Percentiles rank a stretch among this genome's conserved stretches.
phyloP scores from a whole-genome alignment of 2,113 vertebrate genomes.

The Hepsetus odoe region DNA sequence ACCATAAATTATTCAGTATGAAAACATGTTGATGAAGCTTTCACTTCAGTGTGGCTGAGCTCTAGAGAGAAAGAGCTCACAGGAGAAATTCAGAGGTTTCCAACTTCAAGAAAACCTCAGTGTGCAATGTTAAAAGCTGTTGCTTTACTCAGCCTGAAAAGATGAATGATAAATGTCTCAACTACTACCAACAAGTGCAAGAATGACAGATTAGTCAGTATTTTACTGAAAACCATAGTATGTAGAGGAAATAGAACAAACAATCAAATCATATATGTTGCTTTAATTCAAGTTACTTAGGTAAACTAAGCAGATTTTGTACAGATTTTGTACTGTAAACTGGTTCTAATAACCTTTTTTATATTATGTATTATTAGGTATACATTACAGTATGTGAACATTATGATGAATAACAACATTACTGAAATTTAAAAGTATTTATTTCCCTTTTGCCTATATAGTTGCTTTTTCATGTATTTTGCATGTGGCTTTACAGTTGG shows the following conservation, averaged over 20 bases:
- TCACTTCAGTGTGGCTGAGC: background rate
- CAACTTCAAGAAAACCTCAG: background rate
- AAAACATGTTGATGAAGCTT: conserved; percentile 5
- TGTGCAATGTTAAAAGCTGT: background rate
- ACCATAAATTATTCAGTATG: conserved; percentile 27
- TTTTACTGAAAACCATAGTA: background rate
- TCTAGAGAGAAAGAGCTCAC: background rate
- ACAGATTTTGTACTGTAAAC: too few relatives aligned
- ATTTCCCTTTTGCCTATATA: too few relatives aligned
- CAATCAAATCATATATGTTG: too few relatives aligned
- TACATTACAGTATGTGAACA: too few relatives aligned
- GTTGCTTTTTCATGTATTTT: too few relatives aligned
- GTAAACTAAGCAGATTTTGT: too few relatives aligned
- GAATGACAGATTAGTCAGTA: background rate
- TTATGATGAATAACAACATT: too few relatives aligned
- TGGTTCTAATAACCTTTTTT: too few relatives aligned
- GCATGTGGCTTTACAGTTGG: background rate
- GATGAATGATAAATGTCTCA: background rate
- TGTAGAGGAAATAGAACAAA: background rate
- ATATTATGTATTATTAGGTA: too few relatives aligned
- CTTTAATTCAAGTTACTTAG: too few relatives aligned
- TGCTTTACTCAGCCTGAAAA: background rate
- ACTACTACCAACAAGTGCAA: background rate
- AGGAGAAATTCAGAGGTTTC: background rate
- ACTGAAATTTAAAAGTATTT: too few relatives aligned